A percentile compares a stretch with the other conserved stretches of the same genome.
These are phyloP conservation scores for Notarius quadriscutis DNA, from an alignment of 2,113 vertebrate species.

Conservation along the genomic window DNA sequence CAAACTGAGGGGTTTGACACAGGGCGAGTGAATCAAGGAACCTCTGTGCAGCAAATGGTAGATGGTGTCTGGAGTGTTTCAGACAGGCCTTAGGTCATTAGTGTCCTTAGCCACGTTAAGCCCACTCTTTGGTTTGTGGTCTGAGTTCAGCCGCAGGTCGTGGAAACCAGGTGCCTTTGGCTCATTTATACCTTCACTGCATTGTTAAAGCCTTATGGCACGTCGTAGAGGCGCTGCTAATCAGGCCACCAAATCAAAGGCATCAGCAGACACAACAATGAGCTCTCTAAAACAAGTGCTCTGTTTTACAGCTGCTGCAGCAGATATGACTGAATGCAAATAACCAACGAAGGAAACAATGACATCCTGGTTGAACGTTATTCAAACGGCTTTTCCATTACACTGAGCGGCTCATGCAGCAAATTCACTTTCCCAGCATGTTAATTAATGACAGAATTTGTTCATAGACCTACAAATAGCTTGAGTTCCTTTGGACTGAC, in stretches of 20 bases:
- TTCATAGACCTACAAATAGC: conserved; percentile 18
- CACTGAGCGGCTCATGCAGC: conserved; percentile 14
- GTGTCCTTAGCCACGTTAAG: conserved; percentile 65
- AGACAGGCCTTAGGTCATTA: conserved; percentile 69
- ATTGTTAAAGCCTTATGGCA: conserved; percentile 41
- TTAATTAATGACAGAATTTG: conserved; percentile 47
- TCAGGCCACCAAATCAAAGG: conserved; percentile 32
- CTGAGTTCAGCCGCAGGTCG: conserved; percentile 68
- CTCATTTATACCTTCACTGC: conserved; percentile 56
- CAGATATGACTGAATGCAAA: conserved; percentile 44
- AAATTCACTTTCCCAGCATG: conserved; percentile 32
- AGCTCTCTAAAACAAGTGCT: conserved; percentile 33
- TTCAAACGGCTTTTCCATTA: conserved; percentile 34
- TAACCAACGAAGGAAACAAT: conserved; percentile 7
- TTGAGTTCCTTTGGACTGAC: conserved; percentile 19
- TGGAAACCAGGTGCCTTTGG: conserved; percentile 67
- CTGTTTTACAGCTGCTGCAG: conserved; percentile 39
- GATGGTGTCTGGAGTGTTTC: conserved; percentile 64
- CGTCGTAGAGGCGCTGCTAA: conserved; percentile 51
- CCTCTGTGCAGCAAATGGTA: conserved; percentile 59
- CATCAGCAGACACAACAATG: conserved; percentile 46
- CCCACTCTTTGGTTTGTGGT: conserved; percentile 66
- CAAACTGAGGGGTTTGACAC: conserved; percentile 13
- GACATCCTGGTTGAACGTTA: conserved; percentile 42
- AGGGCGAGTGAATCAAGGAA: conserved; percentile 36